Evolutionary conservation across 1,140 invertebrate genomes (phyloP), one percentile per base, ranked within the genome.

Genomic region (Danaus melanippus): DNA sequence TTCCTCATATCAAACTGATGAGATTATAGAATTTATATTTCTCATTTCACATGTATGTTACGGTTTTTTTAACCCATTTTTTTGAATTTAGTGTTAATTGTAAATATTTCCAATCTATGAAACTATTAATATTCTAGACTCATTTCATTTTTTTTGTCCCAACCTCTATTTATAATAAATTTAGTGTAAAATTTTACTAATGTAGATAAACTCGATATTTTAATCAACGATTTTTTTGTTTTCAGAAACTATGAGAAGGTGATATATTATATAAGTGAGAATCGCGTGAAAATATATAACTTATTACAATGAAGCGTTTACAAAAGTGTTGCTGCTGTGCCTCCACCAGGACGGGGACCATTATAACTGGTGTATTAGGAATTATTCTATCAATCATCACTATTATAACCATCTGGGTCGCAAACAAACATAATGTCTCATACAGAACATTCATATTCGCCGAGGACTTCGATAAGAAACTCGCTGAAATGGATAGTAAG

Each of bases 381-480:
- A 89, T 94, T 72, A 79, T 90, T 10, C 71, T 88, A 12, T 88
- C 89, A 10, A 87, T 89, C 15, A 76, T 85, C 43, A 82, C 89
- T n/a, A 89, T 90, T 51, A 71, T 86, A 42, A 65, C 74, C 8
- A 67, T 81, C 10, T 83, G 77, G 82, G 66, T 74, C n/a, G 67
- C 76, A 8, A 67, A 76, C 54, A 76, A 61, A 56, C 66, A 77
- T 52, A 62, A 67, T 57, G 67, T 84, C 40, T 68, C 92, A 67
- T 92, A 93, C 77, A 91, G 90, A 66, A 94, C 92, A 10, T 93
- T 92, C 66, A 88, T 93, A 42, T 89, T 93, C 58, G 91, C 92
- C 64, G 88, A 83, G 40, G 75, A 86, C 11, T 82, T 87, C 42
- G 80, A 86, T 43, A 81, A 69, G 52, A 79, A 78, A 50, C 62